These are phyloP conservation scores for Germaria angustata DNA, from an alignment of 2,888 invertebrate genomes.

Conservation along the genomic window DNA sequence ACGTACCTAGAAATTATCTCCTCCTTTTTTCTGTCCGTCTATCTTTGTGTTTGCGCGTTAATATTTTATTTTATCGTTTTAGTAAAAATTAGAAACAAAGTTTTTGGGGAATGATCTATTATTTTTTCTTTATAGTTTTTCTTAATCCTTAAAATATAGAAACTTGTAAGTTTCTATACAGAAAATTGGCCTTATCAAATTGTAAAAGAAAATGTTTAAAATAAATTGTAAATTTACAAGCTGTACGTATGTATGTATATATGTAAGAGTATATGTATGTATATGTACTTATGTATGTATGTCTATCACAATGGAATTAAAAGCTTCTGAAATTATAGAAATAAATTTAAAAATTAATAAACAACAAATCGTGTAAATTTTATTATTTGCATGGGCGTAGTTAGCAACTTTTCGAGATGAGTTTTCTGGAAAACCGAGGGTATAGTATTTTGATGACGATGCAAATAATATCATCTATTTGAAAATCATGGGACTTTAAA, in stretches of 20 bases:
- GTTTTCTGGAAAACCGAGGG: too few relatives aligned
- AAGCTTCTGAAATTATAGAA: slow-evolving; percentile 50
- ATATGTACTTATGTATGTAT: background rate
- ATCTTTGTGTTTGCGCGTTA: slow-evolving; percentile 23
- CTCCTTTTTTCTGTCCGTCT: background rate
- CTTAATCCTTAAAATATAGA: slow-evolving; percentile 53
- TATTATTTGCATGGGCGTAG: too few relatives aligned
- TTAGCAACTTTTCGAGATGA: too few relatives aligned
- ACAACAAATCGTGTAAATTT: too few relatives aligned
- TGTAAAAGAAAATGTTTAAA: slow-evolving; percentile 5
- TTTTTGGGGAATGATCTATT: slow-evolving; percentile 49
- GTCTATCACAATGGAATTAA: slow-evolving; percentile 37
- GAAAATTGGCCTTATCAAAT: slow-evolving; percentile 33
- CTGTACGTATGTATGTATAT: background rate
- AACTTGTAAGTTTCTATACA: slow-evolving; percentile 27
- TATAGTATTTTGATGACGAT: too few relatives aligned
- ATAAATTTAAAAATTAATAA: slow-evolving; percentile 31
- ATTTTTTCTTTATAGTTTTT: slow-evolving; percentile 32
- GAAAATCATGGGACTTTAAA: too few relatives aligned
- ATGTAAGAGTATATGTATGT: too few relatives aligned
- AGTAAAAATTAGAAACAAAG: background rate
- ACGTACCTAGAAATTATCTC: background rate
- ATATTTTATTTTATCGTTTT: slow-evolving; percentile 17
- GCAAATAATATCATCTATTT: too few relatives aligned
- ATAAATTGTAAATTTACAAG: slow-evolving; percentile 52